Conservation (phyloP, 2,797 vertebrate species). For the Cuculus canorus region DNA sequence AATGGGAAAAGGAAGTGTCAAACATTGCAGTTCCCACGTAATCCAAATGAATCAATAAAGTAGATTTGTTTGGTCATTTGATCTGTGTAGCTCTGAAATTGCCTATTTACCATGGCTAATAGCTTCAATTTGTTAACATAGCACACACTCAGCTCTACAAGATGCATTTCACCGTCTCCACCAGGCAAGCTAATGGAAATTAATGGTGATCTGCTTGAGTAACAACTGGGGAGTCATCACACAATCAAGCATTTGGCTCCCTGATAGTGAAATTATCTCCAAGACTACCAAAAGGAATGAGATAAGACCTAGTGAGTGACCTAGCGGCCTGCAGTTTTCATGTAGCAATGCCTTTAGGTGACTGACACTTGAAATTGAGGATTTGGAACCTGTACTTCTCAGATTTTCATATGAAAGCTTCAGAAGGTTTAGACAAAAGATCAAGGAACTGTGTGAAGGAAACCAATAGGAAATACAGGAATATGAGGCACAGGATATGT, state of each 20-base stretch:
- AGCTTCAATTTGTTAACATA: background rate
- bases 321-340: background rate
- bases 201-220: background rate
- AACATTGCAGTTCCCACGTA: background rate
- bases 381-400: background rate
- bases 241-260: background rate
- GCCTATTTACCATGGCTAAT: background rate
- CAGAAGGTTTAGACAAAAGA: background rate
- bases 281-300: background rate
- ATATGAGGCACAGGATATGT: background rate
- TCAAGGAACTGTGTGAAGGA: background rate
- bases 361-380: background rate
- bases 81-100: background rate
- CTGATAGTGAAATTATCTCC: background rate
- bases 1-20: background rate
- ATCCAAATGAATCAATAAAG: background rate
- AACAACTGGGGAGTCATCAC: background rate
- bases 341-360: background rate
- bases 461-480: background rate
- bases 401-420: background rate
- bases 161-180: background rate
- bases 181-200: background rate
- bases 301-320: background rate
- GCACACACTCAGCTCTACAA: background rate
- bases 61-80: slow-evolving; percentile 2